Evolutionary conservation across 2,113 vertebrate species (phyloP).

Genomic region (Seriola quinqueradiata): DNA sequence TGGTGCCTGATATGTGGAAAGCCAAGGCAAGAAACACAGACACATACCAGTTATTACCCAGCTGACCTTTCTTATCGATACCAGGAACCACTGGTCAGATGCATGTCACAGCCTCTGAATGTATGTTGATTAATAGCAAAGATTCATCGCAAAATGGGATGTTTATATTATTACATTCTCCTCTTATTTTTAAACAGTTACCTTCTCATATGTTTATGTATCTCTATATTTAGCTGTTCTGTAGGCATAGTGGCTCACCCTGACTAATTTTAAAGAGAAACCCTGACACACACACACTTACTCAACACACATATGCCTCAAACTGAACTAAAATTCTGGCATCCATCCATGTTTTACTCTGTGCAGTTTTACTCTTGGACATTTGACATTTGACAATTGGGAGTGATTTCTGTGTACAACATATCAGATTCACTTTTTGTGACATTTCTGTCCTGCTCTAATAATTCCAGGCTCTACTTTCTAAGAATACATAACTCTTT

Average conservation of each 20-base stretch:
- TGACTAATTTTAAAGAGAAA: too few species aligned
- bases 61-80: background rate
- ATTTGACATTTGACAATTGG: slow-evolving; percentile 12
- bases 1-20: slow-evolving; percentile 91
- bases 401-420: background rate
- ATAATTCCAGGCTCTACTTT: slow-evolving; percentile 10
- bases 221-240: background rate
- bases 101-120: background rate
- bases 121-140: background rate
- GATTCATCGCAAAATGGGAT: background rate
- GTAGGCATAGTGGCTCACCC: background rate
- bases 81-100: background rate
- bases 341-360: background rate
- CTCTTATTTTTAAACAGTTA: background rate
- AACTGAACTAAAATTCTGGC: background rate
- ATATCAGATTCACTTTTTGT: slow-evolving; percentile 9
- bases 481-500: background rate
- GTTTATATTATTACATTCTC: background rate
- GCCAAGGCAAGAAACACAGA: slow-evolving; percentile 82
- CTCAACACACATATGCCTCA: background rate
- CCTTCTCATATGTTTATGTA: background rate
- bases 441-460: slow-evolving; percentile 10
- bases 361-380: background rate
- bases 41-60: background rate
- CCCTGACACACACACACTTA: background rate